Base-by-base conservation (phyloP, 2,888 invertebrate genomes). In the Drosophila pseudotakahashii region DNA sequence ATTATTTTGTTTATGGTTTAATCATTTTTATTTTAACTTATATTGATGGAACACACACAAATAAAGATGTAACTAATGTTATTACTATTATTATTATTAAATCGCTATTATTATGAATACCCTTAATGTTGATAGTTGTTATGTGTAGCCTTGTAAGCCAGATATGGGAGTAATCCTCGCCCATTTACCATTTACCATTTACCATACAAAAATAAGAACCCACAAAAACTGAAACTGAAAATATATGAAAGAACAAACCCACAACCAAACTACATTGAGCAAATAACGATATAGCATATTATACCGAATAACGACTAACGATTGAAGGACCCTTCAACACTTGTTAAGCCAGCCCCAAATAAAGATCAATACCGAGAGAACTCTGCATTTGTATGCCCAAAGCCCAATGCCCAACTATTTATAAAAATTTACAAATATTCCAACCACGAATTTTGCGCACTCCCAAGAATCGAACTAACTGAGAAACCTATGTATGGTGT, bases 361-460 rank as follows among this genome's bases (percentile, higher is more conserved):
- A 50, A 68, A 59, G 30, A 36, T 54, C 47, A 66, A 73, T 32
- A 53, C 11, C 41, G 36, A 64, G 34, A 32, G 62, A 58, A 60
- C 73, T 55, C 32, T 66, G 81, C 78, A 78, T 80, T 78, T 77
- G 68, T 58, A 60, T 59, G 63, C 52, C 48, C 66, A 26, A 34
- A 44, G 19, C 39, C 47, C 68, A 36, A 34, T 55, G 34, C 41
- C 34, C 51, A 44, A 57, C 44, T 73, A 80, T 52, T 53, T 54
- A 67, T 66, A 67, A 52, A 60, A 9, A 48, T 63, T 47, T 36
- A 58, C 51, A 55, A 48, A 55, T 26, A 67, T 73, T 61, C 50
- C 61, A 73, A 52, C 54, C 55, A 67, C 64, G 81, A 78, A 71
- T 80, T 78, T 81, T 51, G 63, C 50, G 64, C 52, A 54, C 39